phyloP scores from a whole-genome alignment of 2,113 vertebrate species.

The Boleophthalmus pectinirostris region DNA sequence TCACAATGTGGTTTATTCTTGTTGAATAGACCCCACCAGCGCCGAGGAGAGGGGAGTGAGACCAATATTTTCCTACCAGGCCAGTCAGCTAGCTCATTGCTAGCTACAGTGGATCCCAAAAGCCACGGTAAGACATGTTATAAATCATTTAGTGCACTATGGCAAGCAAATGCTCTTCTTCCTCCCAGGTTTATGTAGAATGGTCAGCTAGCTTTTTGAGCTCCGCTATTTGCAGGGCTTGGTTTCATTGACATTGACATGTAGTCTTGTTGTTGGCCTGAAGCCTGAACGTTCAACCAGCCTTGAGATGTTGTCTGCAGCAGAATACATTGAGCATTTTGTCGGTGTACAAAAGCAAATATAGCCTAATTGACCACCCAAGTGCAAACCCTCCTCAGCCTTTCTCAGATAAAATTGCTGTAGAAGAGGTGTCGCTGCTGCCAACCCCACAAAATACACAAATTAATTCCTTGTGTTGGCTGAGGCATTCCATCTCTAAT shows the following conservation, averaged over 20 bases:
- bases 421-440: neutral
- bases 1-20: constrained; percentile 51
- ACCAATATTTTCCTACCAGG: constrained; percentile 67
- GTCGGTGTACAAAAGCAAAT: constrained; percentile 23
- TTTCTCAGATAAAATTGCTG: constrained; percentile 18
- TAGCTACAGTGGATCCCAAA: constrained; percentile 77
- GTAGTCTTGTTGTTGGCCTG: constrained; percentile 55
- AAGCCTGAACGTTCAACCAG: constrained; percentile 20
- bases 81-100: constrained; percentile 73
- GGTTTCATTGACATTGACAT: constrained; percentile 51
- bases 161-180: constrained; percentile 2
- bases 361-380: constrained; percentile 56
- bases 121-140: constrained; percentile 74
- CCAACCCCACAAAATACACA: neutral
- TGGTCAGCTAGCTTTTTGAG: neutral
- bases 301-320: constrained; percentile 26
- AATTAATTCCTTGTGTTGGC: neutral
- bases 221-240: neutral
- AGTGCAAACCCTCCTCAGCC: constrained; percentile 35
- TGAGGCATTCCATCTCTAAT: neutral
- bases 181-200: neutral
- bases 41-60: constrained; percentile 55
- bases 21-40: constrained; percentile 59
- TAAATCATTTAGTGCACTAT: constrained; percentile 48
- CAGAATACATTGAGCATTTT: constrained; percentile 31